Evolutionary conservation across 1,140 invertebrate genomes (phyloP).

Genomic region (Lepidurus apus): DNA sequence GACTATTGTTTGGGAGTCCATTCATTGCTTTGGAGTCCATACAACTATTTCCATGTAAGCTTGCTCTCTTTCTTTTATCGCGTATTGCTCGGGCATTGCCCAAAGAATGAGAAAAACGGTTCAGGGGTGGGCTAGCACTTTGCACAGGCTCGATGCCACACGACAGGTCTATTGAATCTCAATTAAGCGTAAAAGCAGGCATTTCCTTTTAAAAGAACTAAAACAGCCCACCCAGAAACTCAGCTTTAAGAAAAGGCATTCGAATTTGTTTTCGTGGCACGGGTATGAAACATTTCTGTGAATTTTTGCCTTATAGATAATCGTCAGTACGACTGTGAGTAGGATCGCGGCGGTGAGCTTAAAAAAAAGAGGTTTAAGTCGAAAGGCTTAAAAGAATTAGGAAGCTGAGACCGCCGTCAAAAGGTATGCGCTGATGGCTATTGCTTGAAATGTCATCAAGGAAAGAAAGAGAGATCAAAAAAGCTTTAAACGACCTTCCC

Average conservation of each 20-base stretch:
- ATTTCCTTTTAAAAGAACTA: not conserved
- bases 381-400: conserved; percentile 3
- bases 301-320: not conserved
- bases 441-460: conserved; percentile 8
- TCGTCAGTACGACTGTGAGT: not conserved
- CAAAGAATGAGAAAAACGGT: not conserved
- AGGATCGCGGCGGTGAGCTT: not conserved
- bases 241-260: not conserved
- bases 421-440: conserved; percentile 2
- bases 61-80: not conserved
- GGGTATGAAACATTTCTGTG: conserved; percentile 6
- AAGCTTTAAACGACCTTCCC: not conserved
- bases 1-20: not conserved
- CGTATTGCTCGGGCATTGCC: not conserved
- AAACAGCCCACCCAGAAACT: not conserved
- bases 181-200: conserved; percentile 15
- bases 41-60: not conserved
- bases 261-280: not conserved
- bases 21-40: not conserved
- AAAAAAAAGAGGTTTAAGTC: not conserved
- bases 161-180: conserved; percentile 17
- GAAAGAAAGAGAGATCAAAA: conserved; percentile 6
- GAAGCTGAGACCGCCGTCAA: conserved; percentile 8
- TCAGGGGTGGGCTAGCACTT: not conserved
- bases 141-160: not conserved